Evolutionary conservation across 2,113 vertebrate species (phyloP), one percentile per base, ranked within the genome.

Genomic region (Caranx melampygus): DNA sequence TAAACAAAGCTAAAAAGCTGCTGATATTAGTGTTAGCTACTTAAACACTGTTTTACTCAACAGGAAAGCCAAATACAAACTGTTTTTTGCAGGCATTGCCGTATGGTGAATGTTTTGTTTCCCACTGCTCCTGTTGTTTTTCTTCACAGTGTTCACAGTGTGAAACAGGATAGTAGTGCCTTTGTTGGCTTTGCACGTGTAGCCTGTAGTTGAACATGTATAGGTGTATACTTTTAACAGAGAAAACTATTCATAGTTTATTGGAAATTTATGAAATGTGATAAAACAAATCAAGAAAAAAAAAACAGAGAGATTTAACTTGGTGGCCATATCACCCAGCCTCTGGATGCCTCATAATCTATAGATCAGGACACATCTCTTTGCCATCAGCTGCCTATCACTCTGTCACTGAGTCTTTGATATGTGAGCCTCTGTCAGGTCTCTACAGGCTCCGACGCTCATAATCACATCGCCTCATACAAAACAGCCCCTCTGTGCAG

Each of bases 401-500:
- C 59, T 49, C 12, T 34, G 21, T 75, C 70, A 62, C 31, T 72
- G 67, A 63, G 68, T 71, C 47, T 72, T 78, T 82, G 77, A 74
- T 82, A 87, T 69, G 1, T 67, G 66, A 85, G 37, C 79, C 55
- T 59, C 57, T 21, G 42, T 68, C 31, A 11, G 66, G 75, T 68
- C 76, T 47, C 63, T 78, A 65, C 65, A 63, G 52, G n/a, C 72
- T 66, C 21, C 82, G 75, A 66, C 21, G 2, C 61, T 75, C 65
- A 63, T 75, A 40, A 68, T 75, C 65, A 82, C 20, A 35, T 77
- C 37, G 33, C 40, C 49, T 71, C 75, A 85, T 72, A 75, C 13
- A 62, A 83, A 87, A 72, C 84, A 78, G 3, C 1, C 67, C 51
- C 78, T 78, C 66, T 84, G 57, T 45, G 54, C 51, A 11, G 61